Percentiles rank a stretch among this genome's conserved stretches.
phyloP scores from a whole-genome alignment of 1,140 invertebrate species.

The Onthophagus taurus region DNA sequence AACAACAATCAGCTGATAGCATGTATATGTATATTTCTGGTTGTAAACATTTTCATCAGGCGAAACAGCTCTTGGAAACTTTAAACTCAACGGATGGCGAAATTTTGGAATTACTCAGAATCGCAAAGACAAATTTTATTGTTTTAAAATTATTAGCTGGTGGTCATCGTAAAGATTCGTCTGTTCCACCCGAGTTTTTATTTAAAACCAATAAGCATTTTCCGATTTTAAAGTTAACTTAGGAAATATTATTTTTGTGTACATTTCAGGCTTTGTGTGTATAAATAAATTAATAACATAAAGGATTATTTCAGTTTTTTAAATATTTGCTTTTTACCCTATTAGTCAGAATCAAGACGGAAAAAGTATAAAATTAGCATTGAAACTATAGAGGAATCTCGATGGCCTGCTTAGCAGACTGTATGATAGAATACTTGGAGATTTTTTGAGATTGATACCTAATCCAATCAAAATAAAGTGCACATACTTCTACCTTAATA shows the following conservation, averaged over 20 bases:
- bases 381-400: no score
- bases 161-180: conserved; percentile 81
- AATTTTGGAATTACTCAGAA: conserved; percentile 71
- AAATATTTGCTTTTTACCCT: no score
- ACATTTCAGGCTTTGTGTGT: neutral
- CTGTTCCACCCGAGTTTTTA: conserved; percentile 78
- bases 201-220: conserved; percentile 83
- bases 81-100: conserved; percentile 70
- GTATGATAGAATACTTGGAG: no score
- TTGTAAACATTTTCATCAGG: conserved; percentile 86
- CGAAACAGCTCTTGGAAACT: conserved; percentile 71
- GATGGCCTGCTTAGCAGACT: no score
- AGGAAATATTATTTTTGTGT: conserved; percentile 5
- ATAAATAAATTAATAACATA: conserved; percentile 2
- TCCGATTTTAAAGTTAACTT: conserved; percentile 68
- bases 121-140: conserved; percentile 91
- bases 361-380: no score
- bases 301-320: no score
- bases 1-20: conserved; percentile 36
- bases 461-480: no score
- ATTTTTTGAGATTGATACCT: no score
- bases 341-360: no score
- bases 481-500: no score
- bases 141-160: conserved; percentile 85
- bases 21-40: conserved; percentile 65